Evolutionary conservation across 2,888 invertebrate genomes (phyloP), one percentile per base, ranked within the genome.

Genomic region (Pyrgus malvae): DNA sequence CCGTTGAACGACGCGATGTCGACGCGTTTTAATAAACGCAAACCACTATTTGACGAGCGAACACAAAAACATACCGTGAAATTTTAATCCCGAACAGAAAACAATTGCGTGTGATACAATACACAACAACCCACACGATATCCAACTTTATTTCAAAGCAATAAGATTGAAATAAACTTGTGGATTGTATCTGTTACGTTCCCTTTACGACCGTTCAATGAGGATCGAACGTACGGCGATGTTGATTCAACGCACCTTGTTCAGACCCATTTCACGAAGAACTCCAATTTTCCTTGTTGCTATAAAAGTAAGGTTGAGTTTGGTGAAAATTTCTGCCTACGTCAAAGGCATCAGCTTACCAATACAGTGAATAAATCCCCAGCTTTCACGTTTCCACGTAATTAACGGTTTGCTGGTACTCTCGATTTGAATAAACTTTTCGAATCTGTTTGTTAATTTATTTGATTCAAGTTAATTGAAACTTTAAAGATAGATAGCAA

Each of bases 41-140:
- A 44, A 51, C 42, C 51, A 51, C 51, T 51, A 37, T 51, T 44
- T 44, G 44, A 51, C 37, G 42, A 44, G 37, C 44, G 51, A 37
- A 44, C 27, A 51, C 41, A 37, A 51, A 42, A 51, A 51, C 17
- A 51, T 16, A 23, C 41, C 51, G 44, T 51, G 41, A 51, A 53
- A 45, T 53, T 53, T 53, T 53, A 45, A 53, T 53, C 51, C 37
- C 19, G 7, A n/a, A 21, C 51, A 25, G 37, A 25, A 37, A 51
- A 44, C 51, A 51, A 51, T 51, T 44, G 9, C 25, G 14, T 21
- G 11, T 51, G 29, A 44, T 44, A 53, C 51, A 53, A 53, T 29
- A 45, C 14, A 14, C 11, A 17, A 0, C 6, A 1, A 0, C 12
- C 6, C 27, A n/a, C 11, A 11, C 37, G 4, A 51, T 44, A 37